Percentiles rank a stretch among this genome's conserved stretches.
Evolutionary conservation across 2,113 vertebrate species (phyloP).

Genomic region (Daboia siamensis): DNA sequence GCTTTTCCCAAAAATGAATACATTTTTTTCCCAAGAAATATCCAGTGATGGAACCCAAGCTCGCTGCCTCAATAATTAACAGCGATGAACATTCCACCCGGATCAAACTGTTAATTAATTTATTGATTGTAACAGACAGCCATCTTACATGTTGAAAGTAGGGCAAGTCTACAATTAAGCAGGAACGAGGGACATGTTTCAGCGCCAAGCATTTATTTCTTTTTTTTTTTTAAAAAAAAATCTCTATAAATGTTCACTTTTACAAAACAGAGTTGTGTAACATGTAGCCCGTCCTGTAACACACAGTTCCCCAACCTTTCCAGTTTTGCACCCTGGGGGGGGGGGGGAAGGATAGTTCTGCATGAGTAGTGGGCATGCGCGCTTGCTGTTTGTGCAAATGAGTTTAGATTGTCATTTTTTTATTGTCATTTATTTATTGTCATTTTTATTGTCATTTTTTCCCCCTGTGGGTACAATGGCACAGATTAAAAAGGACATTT

Average conservation of each 20-base stretch:
- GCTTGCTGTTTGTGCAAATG: too few species aligned
- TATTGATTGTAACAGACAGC: neutral
- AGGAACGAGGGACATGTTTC: neutral
- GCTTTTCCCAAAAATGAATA: neutral
- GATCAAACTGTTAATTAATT: neutral
- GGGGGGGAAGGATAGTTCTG: too few species aligned
- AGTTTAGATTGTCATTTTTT: too few species aligned
- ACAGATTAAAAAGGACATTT: too few species aligned
- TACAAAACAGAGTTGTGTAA: neutral
- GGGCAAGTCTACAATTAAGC: neutral
- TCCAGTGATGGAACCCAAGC: neutral
- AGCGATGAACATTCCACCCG: too few species aligned
- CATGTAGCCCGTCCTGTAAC: neutral
- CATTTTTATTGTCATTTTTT: too few species aligned
- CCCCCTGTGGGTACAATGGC: too few species aligned
- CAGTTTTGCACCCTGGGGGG: too few species aligned
- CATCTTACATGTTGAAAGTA: neutral
- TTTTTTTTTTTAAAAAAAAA: neutral
- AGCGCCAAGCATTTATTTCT: neutral
- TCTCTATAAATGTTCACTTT: neutral
- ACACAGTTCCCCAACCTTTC: neutral
- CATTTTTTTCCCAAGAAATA: neutral
- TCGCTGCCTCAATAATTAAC: too few species aligned
- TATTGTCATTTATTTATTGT: too few species aligned
- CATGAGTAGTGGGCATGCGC: too few species aligned